Base-by-base conservation (phyloP, 1,140 invertebrate species). In the Apolygus lucorum region DNA sequence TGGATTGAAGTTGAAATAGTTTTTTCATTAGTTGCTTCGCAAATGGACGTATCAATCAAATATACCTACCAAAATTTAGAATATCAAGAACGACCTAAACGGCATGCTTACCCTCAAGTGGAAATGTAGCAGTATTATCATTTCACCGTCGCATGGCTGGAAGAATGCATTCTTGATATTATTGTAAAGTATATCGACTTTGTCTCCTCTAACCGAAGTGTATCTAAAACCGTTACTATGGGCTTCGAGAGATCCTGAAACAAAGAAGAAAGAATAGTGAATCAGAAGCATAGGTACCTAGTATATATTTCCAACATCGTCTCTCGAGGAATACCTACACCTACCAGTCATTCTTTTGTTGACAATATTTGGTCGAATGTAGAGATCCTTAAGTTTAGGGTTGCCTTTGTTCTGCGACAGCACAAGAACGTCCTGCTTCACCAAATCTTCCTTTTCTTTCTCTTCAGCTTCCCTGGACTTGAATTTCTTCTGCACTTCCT, bases 131-230 rank as follows among this genome's bases (percentile, higher is more conserved):
- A 99, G 80, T 77, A 99, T 99, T 67, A 99, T 98, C 96, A 99
- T 99, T 84, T 99, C 98, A 70, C 94, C 92, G 81, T 99, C 97
- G 80, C 97, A 99, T 0, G 98, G 97, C 83, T 99, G 97, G 81
- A 98, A 99, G 81, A 99, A 98, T 2, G 98, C 96, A 79, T 99
- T 96, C 78, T 98, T 98, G 72, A 99, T 99, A 79, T 99, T 99
- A 82, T 99, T 99, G 77, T 99, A 99, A 22, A 99, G 81, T 75
- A 99, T 98, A 77, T 99, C 98, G 0, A 99, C 96, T 85, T 99
- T 99, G 76, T 99, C 97, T 11, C 97, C 96, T 74, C 96, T 86
- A 1, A 99, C 92, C 1, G 96, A 98, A 1, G 95, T 99, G 76
- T 99, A 99, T 24, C 97, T 88, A 77, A 99, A 99, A 65, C 96